phyloP scores from a whole-genome alignment of 2,113 vertebrate species.

The Galbula dea region DNA sequence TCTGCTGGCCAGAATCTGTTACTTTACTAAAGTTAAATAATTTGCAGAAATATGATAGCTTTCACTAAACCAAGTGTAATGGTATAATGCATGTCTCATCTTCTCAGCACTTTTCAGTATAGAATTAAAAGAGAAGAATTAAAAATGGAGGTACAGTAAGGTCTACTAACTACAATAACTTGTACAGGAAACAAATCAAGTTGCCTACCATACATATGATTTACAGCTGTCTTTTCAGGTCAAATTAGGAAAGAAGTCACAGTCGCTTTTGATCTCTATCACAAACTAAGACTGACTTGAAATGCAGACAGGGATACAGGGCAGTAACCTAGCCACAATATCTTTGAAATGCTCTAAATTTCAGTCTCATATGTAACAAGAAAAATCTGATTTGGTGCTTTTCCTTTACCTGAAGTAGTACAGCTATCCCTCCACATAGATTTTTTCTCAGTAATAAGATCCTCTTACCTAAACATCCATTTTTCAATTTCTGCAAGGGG shows the following conservation, averaged over 20 bases:
- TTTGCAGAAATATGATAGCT: background rate
- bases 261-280: background rate
- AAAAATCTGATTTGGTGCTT: background rate
- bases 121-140: background rate
- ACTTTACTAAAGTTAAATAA: background rate
- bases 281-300: background rate
- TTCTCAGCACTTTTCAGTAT: background rate
- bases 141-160: background rate
- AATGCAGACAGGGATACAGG: background rate
- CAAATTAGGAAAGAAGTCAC: background rate
- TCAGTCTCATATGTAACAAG: background rate
- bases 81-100: accelerated
- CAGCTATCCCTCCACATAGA: background rate
- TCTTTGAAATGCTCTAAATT: background rate
- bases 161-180: background rate
- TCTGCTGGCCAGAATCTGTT: background rate
- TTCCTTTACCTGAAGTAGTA: background rate
- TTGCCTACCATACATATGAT: background rate
- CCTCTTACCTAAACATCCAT: background rate
- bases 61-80: background rate
- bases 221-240: background rate
- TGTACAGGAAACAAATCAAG: background rate
- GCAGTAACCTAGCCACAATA: background rate
- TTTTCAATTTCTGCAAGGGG: background rate
- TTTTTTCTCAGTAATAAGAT: background rate